Base-by-base conservation (phyloP, 2,113 vertebrate genomes). In the Triplophysa rosa region DNA sequence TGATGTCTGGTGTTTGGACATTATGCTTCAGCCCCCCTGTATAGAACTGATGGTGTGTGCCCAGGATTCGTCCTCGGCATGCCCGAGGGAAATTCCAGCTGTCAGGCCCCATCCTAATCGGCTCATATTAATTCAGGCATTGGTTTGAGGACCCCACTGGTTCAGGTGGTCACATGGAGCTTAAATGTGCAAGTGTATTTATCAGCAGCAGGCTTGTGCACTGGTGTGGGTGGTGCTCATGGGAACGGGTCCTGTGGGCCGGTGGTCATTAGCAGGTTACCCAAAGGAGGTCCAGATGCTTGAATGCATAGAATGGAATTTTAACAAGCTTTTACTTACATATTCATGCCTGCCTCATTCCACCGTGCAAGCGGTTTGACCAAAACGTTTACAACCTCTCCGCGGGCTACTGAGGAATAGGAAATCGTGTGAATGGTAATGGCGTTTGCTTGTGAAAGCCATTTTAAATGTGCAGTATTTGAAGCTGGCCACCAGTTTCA, bases 51-150 rank as follows among this genome's bases (percentile, higher is more conserved):
- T 77, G 45, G 68, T 54, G 67, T 84, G 74, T 42, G 4, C 9
- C 24, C 52, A 26, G 54, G 16, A 14, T 47, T 56, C 33, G 61
- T 77, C 52, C 54, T 33, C 54, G 23, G 52, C 29, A 66, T 14
- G 26, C 33, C 42, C 37, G 47, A 49, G 64, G 75, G 64, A 63
- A 52, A 79, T 77, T 64, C 69, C 52, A 66, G 64, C 56, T 47
- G 68, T 64, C 33, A 63, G 79, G 63, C 64, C 68, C 64, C 59
- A 23, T 78, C 45, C 79, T 83, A 83, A 83, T 85, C 75, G 79
- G 69, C 65, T 78, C 70, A 76, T 56, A 73, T 78, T 78, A 68
- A 80, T 84, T 79, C 79, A 78, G 82, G 42, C 26, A 10, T 40
- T 78, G 69, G 68, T 63, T 52, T 33, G 69, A 71, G 79, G 79